Conservation (phyloP, 2,888 invertebrate species). For the Hyposoter dolosus region DNA sequence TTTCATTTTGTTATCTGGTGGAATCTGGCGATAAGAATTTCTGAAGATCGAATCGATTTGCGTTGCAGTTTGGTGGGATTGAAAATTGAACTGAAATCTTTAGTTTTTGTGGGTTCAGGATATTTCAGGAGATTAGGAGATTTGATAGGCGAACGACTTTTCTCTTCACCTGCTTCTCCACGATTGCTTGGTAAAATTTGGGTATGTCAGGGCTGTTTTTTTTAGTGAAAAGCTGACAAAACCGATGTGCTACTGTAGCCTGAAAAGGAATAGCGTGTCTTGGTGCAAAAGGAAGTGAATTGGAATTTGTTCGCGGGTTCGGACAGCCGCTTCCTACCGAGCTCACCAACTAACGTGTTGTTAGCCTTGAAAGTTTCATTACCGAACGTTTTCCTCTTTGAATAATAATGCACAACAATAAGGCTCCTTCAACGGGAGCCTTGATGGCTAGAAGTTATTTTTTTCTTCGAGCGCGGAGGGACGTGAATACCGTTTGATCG, state of each 20-base stretch:
- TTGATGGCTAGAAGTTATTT: conserved; percentile 42
- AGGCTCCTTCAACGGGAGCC: conserved; percentile 4
- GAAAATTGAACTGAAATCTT: neutral
- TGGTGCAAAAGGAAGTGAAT: neutral
- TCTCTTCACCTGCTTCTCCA: neutral
- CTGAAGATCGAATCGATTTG: neutral
- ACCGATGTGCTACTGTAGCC: neutral
- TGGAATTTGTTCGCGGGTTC: neutral
- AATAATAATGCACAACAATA: conserved; percentile 34
- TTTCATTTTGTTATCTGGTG: too few species aligned
- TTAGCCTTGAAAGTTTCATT: conserved; percentile 19
- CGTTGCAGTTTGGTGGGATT: neutral
- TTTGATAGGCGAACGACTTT: neutral
- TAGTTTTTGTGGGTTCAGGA: neutral
- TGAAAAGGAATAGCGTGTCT: neutral
- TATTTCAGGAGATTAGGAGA: neutral
- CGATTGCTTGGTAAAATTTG: too few species aligned
- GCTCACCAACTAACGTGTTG: neutral
- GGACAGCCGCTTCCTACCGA: neutral
- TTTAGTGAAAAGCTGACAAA: neutral
- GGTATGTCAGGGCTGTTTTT: too few species aligned
- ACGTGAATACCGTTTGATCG: conserved; percentile 42
- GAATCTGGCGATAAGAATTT: neutral
- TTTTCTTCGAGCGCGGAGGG: neutral
- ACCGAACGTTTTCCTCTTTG: conserved; percentile 8